A percentile compares a stretch with the other conserved stretches of the same genome.
Conservation (phyloP, 2,797 vertebrate species). For the Danio albolineatus region DNA sequence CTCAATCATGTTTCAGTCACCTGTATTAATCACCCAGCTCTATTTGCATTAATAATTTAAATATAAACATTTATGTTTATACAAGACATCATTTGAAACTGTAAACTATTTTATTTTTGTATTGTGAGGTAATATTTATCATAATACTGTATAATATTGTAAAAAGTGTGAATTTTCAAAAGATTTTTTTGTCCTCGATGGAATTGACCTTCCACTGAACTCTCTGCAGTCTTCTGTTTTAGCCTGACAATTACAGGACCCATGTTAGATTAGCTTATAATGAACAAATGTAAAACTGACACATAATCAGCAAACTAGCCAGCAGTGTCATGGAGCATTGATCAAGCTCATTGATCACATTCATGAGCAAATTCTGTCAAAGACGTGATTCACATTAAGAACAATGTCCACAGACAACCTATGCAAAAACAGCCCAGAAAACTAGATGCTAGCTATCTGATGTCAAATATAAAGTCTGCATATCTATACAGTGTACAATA, state of each 20-base stretch:
- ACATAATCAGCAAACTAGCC: not conserved
- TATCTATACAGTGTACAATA: not conserved
- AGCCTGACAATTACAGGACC: not conserved
- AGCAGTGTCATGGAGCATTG: not conserved
- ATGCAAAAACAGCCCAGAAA: not conserved
- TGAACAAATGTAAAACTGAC: not conserved
- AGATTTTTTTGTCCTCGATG: too few species aligned
- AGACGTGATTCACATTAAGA: not conserved
- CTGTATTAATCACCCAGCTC: too few species aligned
- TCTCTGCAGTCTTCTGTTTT: not conserved
- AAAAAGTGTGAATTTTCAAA: too few species aligned
- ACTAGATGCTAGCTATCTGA: not conserved
- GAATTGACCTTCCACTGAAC: too few species aligned
- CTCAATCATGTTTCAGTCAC: too few species aligned
- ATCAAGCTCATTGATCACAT: not conserved
- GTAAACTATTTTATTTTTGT: too few species aligned
- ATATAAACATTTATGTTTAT: too few species aligned
- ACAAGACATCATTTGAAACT: too few species aligned
- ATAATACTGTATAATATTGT: too few species aligned
- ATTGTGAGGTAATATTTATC: too few species aligned
- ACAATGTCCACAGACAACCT: not conserved
- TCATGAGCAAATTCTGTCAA: not conserved
- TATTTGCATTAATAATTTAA: too few species aligned
- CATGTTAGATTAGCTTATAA: not conserved
- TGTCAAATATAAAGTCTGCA: not conserved